phyloP scores from a whole-genome alignment of 2,797 vertebrate genomes.

The Melanotaenia trifasciata region DNA sequence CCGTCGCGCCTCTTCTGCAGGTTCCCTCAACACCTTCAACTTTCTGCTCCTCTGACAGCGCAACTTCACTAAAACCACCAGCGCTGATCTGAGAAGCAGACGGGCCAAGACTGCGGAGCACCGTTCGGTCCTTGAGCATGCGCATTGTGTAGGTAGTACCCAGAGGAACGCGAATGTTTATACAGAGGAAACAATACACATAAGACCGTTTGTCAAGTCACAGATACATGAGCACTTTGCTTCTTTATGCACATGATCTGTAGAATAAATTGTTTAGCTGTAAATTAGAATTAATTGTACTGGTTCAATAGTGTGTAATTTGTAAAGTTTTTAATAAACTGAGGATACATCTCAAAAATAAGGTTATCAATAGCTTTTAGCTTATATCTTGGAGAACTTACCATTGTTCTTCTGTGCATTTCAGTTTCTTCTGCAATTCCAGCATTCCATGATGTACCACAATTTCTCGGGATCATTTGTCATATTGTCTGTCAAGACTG shows the following conservation, averaged over 20 bases:
- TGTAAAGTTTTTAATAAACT: conserved; percentile 2
- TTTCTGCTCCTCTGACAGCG: conserved; percentile 45
- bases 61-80: conserved; percentile 66
- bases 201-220: conserved; percentile 38
- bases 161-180: conserved; percentile 29
- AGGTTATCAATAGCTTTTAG: background rate
- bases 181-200: conserved; percentile 24
- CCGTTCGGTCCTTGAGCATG: conserved; percentile 40
- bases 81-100: conserved; percentile 64
- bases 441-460: background rate
- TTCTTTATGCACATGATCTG: background rate
- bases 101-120: conserved; percentile 24
- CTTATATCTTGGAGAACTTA: background rate
- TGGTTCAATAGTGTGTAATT: background rate
- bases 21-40: conserved; percentile 45
- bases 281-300: background rate
- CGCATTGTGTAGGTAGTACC: conserved; percentile 27
- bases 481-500: no score
- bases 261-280: background rate
- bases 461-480: no score
- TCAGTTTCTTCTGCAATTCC: background rate
- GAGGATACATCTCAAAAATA: background rate
- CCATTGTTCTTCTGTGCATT: background rate
- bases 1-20: conserved; percentile 13
- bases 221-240: conserved; percentile 31